Base-by-base conservation (phyloP, 2,113 vertebrate genomes). In the Albula glossodonta region DNA sequence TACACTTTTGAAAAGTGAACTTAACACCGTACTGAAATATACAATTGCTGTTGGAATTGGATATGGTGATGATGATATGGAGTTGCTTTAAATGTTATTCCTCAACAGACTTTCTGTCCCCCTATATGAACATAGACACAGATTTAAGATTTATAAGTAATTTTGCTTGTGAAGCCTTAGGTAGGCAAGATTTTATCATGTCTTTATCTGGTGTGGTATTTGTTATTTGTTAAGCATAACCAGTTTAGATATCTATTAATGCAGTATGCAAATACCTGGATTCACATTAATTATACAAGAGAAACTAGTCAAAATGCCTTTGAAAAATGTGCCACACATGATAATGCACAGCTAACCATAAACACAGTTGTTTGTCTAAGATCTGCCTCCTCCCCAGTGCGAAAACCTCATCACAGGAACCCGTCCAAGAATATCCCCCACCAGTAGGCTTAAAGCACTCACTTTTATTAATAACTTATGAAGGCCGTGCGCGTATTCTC, bases 401-500 rank as follows among this genome's bases (percentile, higher is more conserved):
- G 70, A 74, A 74, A 74, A 74, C n/a, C 6, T 1, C 19, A n/a
- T 74, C 22, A 74, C 5, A 31, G 70, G 70, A 74, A 74, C 2
- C 22, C 6, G 63, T 22, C 22, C 63, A 22, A 4, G 15, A n/a
- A 70, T 84, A 19, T 84, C 63, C 83, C 51, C 2, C 70, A 15
- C 77, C 25, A 48, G 25, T n/a, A 8, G 8, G n/a, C 70, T 25
- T 31, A 74, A 74, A 25, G n/a, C 70, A 31, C n/a, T 31, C 2
- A n/a, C 91, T 90, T 93, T 91, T 91, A 94, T 94, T 89, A 94
- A 95, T 94, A 95, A 94, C 91, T 94, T 86, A 95, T 94, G 92
- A 93, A 78, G 82, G 84, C n/a, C 2, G 53, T 83, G 81, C 90
- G 91, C 91, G 89, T 90, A 90, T 22, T 87, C 83, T 89, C 91